These are phyloP conservation scores for Druon quercuslanigerum DNA, from an alignment of 1,140 invertebrate species.

Conservation along the genomic window DNA sequence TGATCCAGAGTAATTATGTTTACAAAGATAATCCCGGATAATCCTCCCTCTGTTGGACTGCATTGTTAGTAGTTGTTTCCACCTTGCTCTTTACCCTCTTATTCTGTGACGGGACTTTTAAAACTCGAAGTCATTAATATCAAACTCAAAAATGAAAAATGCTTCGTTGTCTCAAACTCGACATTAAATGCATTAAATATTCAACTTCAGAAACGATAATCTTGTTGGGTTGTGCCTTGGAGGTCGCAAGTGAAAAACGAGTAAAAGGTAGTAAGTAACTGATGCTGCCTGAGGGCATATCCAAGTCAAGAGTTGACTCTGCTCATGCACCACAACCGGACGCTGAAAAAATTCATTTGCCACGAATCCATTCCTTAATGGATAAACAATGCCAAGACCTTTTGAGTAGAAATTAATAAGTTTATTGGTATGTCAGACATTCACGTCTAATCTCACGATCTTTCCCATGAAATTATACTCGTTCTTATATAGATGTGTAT, in stretches of 20 bases:
- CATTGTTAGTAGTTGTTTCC: no score
- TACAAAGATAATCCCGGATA: no score
- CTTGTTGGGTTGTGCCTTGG: slow-evolving; percentile 6
- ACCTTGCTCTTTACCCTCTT: no score
- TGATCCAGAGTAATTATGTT: no score
- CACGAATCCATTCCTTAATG: slow-evolving; percentile 1
- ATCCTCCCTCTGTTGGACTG: no score
- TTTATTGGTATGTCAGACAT: background rate
- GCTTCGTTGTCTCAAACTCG: background rate
- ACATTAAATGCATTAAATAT: slow-evolving; percentile 6
- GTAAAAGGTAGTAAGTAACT: background rate
- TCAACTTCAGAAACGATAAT: background rate
- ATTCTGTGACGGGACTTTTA: background rate
- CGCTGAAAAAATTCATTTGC: slow-evolving; percentile 6
- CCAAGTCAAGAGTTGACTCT: slow-evolving; percentile 19
- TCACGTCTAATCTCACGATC: background rate
- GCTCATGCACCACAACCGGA: slow-evolving; percentile 12
- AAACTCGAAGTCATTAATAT: slow-evolving; percentile 17
- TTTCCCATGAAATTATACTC: slow-evolving; percentile 4
- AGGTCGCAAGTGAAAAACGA: background rate
- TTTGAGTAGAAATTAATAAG: slow-evolving; percentile 1
- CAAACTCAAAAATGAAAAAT: background rate
- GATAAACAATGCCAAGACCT: slow-evolving; percentile 19
- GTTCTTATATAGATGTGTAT: background rate
- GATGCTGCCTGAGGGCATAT: slow-evolving; percentile 1